Percentiles rank a stretch among this genome's conserved stretches.
These are phyloP conservation scores for Penaeus indicus DNA, from an alignment of 1,140 invertebrate genomes.

Conservation along the genomic window DNA sequence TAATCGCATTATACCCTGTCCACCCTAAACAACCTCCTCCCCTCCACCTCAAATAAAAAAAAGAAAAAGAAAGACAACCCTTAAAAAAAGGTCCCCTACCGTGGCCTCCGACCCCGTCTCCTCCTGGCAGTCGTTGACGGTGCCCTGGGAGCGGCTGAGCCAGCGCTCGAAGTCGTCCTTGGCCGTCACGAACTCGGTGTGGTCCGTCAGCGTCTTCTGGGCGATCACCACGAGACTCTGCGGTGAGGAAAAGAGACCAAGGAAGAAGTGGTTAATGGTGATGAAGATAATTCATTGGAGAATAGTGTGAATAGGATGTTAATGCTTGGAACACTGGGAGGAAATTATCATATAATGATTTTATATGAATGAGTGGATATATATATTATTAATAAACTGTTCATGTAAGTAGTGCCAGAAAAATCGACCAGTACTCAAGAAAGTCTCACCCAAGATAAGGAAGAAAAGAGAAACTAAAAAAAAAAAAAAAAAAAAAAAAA, in stretches of 20 bases:
- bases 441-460: too few relatives aligned
- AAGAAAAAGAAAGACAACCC: background rate
- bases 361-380: too few relatives aligned
- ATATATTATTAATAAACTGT: too few relatives aligned
- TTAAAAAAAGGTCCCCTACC: slow-evolving; percentile 71
- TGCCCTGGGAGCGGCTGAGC: slow-evolving; percentile 82
- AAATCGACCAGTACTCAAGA: too few relatives aligned
- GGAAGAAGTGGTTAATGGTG: background rate
- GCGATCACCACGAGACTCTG: slow-evolving; percentile 80
- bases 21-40: too few relatives aligned
- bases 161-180: slow-evolving; percentile 86
- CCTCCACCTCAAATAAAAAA: background rate
- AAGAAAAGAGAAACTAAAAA: too few relatives aligned
- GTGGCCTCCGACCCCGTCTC: slow-evolving; percentile 81
- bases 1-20: too few relatives aligned
- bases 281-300: too few relatives aligned
- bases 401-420: too few relatives aligned
- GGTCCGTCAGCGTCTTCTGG: slow-evolving; percentile 89
- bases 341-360: too few relatives aligned
- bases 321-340: too few relatives aligned
- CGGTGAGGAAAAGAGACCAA: background rate
- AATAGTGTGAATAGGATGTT: too few relatives aligned
- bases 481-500: background rate
- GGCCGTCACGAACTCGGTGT: slow-evolving; percentile 88
- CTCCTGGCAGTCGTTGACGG: slow-evolving; percentile 84